phyloP scores from a whole-genome alignment of 2,113 vertebrate genomes.

The Astur gentilis region DNA sequence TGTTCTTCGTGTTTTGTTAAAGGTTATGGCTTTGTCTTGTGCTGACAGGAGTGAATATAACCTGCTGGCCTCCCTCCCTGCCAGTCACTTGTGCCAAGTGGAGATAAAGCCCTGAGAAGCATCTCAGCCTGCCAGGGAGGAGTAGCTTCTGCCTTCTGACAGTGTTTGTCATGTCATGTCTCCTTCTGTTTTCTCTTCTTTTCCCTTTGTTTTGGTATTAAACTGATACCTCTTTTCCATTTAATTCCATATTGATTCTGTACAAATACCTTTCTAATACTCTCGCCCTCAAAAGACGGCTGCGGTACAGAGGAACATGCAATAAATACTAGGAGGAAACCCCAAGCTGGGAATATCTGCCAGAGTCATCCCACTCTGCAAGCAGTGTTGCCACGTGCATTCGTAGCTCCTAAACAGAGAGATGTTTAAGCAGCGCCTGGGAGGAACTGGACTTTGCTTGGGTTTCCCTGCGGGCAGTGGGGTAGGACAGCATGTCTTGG shows the following conservation, averaged over 20 bases:
- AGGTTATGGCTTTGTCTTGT: not conserved
- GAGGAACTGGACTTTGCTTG: not conserved
- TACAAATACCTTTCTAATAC: not conserved
- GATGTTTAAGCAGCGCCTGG: not conserved
- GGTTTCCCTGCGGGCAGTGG: not conserved
- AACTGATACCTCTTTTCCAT: not conserved
- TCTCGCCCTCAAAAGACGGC: not conserved
- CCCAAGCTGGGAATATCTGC: not conserved
- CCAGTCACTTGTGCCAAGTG: accelerated
- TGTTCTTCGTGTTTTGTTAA: not conserved
- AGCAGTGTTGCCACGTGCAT: accelerated
- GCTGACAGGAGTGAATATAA: not conserved
- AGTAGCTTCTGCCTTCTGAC: not conserved
- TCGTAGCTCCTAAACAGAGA: not conserved
- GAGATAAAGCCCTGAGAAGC: not conserved
- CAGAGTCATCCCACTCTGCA: not conserved
- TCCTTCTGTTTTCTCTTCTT: not conserved
- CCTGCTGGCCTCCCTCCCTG: not conserved
- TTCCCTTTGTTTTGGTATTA: not conserved
- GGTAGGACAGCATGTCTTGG: not conserved
- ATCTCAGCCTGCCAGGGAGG: not conserved
- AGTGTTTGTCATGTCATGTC: not conserved
- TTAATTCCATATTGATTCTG: not conserved
- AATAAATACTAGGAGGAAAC: not conserved
- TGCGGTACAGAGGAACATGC: not conserved